phyloP scores from a whole-genome alignment of 2,113 vertebrate genomes.

The Epinephelus moara region DNA sequence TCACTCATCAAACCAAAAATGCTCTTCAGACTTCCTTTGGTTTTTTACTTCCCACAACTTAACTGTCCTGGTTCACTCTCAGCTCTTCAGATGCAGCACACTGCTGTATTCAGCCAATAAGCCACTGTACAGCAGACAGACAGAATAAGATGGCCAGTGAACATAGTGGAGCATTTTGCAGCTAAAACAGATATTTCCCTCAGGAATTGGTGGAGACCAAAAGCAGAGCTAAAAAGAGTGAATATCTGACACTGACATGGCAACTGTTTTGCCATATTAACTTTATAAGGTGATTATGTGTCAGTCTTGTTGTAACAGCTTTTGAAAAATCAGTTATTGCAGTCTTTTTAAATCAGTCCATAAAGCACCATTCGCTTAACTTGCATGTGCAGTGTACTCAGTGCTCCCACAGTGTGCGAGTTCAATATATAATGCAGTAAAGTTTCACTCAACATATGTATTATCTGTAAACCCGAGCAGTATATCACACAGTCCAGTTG shows the following conservation, averaged over 20 bases:
- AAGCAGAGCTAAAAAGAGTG: neutral
- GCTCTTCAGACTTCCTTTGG: no score
- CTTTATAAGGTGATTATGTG: neutral
- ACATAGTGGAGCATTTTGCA: no score
- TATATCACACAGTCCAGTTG: constrained; percentile 2
- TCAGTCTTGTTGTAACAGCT: neutral
- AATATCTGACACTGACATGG: neutral
- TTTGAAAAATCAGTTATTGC: neutral
- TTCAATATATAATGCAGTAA: neutral
- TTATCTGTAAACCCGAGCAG: neutral
- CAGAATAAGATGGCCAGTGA: no score
- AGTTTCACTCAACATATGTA: neutral
- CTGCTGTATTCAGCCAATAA: no score
- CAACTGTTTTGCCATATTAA: neutral
- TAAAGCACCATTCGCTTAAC: neutral
- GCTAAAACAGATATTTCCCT: neutral
- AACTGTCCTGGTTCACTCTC: no score
- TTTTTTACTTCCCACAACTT: no score
- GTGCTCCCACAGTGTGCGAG: neutral
- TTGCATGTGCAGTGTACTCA: neutral
- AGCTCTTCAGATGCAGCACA: no score
- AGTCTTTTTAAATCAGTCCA: neutral
- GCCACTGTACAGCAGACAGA: no score
- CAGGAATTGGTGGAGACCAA: neutral
- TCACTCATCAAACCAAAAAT: no score